Percentiles rank a stretch among this genome's conserved stretches.
These are phyloP conservation scores for Laticauda colubrina DNA, from an alignment of 2,113 vertebrate species.

Conservation along the genomic window DNA sequence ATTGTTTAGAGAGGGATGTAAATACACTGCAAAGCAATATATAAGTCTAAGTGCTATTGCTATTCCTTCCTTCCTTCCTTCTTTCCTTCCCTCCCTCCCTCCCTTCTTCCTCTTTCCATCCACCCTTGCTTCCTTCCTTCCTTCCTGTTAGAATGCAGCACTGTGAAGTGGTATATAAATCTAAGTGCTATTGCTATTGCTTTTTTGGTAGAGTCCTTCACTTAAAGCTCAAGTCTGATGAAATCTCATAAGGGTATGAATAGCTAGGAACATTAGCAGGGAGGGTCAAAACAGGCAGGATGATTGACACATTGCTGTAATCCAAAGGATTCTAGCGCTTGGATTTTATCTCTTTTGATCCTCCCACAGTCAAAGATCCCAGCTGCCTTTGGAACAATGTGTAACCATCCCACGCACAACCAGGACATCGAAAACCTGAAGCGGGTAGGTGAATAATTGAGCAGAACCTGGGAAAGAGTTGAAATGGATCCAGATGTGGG, in stretches of 20 bases:
- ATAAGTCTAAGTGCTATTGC: too few relatives aligned
- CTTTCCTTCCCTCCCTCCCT: too few relatives aligned
- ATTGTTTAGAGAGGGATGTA: too few relatives aligned
- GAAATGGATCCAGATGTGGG: background rate
- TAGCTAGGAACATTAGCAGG: background rate
- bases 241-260: background rate
- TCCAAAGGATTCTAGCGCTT: background rate
- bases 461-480: background rate
- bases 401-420: background rate
- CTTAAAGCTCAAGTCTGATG: background rate
- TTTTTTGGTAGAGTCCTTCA: background rate
- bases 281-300: background rate
- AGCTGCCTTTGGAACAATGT: background rate
- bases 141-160: too few relatives aligned
- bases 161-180: background rate
- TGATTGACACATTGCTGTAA: background rate
- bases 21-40: too few relatives aligned
- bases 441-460: background rate
- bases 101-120: too few relatives aligned
- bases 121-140: too few relatives aligned
- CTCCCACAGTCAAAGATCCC: background rate
- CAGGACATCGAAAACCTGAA: background rate
- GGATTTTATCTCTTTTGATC: background rate
- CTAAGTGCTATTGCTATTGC: background rate
- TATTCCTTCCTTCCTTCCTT: too few relatives aligned